Percentiles rank a stretch among this genome's conserved stretches.
These are phyloP conservation scores for Meta bourneti DNA, from an alignment of 2,888 invertebrate genomes.

Conservation along the genomic window DNA sequence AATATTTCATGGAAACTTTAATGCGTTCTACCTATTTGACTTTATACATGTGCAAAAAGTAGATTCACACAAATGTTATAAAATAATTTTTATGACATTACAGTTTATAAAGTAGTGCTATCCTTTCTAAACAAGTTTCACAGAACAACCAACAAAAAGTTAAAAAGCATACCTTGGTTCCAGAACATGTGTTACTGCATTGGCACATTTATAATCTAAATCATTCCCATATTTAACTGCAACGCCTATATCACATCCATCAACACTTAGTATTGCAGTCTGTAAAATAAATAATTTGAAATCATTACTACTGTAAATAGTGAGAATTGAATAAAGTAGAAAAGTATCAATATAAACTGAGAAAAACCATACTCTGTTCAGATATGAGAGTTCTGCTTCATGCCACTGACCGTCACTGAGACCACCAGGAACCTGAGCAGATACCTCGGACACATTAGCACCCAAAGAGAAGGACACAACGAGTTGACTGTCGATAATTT, in stretches of 20 bases:
- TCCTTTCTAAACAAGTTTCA: no score
- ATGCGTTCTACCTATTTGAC: no score
- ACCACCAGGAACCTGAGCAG: constrained; percentile 84
- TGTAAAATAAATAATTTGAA: constrained; percentile 80
- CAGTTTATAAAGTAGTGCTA: no score
- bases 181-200: constrained; percentile 86
- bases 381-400: constrained; percentile 89
- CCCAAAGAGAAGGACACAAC: constrained; percentile 95
- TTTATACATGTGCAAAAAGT: no score
- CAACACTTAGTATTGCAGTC: constrained; percentile 90
- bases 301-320: background rate
- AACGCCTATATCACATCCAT: constrained; percentile 92
- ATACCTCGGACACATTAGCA: constrained; percentile 85
- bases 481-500: constrained; percentile 87
- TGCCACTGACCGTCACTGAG: constrained; percentile 96
- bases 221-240: constrained; percentile 87
- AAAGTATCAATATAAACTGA: background rate
- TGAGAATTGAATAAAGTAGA: background rate
- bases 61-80: no score
- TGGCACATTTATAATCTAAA: constrained; percentile 91
- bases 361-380: constrained; percentile 85
- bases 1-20: no score
- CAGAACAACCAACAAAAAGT: no score
- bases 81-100: no score
- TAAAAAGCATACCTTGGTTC: constrained; percentile 84